These are phyloP conservation scores for Rhodinocichla rosea DNA, from an alignment of 2,113 vertebrate species.

Conservation along the genomic window DNA sequence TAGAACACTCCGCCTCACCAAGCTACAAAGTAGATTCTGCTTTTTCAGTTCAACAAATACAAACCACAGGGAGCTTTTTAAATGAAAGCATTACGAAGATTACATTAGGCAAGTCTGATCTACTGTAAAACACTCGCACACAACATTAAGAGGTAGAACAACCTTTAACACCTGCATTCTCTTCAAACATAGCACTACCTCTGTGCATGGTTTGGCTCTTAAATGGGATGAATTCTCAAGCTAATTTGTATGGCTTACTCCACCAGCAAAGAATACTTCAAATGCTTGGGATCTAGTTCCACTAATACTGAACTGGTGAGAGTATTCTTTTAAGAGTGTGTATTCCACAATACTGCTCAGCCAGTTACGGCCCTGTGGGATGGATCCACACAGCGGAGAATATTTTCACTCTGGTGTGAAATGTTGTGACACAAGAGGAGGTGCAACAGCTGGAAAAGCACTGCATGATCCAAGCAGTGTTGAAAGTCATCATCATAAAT, in stretches of 20 bases:
- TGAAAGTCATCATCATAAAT: slow-evolving; percentile 34
- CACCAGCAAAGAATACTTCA: neutral
- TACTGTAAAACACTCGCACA: slow-evolving; percentile 55
- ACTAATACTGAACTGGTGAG: neutral
- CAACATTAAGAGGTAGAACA: slow-evolving; percentile 48
- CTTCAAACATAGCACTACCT: slow-evolving; percentile 58
- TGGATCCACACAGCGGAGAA: accelerated
- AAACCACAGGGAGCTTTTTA: slow-evolving; percentile 64
- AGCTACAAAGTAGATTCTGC: slow-evolving; percentile 52
- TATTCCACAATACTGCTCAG: neutral
- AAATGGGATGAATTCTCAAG: slow-evolving; percentile 44
- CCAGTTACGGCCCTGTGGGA: neutral
- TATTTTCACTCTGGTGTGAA: neutral
- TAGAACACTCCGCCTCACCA: slow-evolving; percentile 22
- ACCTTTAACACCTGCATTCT: slow-evolving; percentile 64
- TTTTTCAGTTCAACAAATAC: slow-evolving; percentile 58
- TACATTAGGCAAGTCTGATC: slow-evolving; percentile 68
- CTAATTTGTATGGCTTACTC: slow-evolving; percentile 7
- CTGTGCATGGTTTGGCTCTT: slow-evolving; percentile 24
- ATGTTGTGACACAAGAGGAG: neutral
- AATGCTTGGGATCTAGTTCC: neutral
- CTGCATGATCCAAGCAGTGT: neutral
- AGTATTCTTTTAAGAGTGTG: neutral
- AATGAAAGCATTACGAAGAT: slow-evolving; percentile 66
- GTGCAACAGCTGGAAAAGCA: neutral